Evolutionary conservation across 2,797 vertebrate genomes (phyloP).

Genomic region (Emydoidea blandingii): DNA sequence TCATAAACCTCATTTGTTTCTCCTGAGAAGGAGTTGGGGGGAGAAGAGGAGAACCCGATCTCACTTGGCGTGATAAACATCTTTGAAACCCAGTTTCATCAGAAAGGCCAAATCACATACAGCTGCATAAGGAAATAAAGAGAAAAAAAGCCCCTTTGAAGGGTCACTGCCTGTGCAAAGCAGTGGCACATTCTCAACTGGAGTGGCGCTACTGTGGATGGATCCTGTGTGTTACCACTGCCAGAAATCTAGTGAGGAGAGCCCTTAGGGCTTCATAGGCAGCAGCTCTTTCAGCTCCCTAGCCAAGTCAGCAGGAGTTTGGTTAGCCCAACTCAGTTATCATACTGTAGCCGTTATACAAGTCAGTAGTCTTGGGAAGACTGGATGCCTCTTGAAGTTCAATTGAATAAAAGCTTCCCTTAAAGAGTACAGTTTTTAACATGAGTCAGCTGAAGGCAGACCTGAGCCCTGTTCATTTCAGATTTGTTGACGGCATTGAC

Average conservation of each 20-base stretch:
- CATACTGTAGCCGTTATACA: neutral
- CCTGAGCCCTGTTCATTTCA: neutral
- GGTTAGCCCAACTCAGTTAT: neutral
- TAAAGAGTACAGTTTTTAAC: neutral
- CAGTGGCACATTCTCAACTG: neutral
- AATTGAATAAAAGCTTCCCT: neutral
- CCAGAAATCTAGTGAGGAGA: neutral
- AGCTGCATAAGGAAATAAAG: neutral
- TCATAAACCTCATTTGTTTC: slow-evolving; percentile 28
- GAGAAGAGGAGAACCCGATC: neutral
- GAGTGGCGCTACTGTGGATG: neutral
- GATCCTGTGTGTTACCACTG: neutral
- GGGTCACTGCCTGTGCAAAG: neutral
- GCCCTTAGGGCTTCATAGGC: neutral
- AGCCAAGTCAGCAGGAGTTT: neutral
- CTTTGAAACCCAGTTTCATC: slow-evolving; percentile 29
- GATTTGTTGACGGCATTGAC: neutral
- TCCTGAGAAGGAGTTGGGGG: slow-evolving; percentile 31
- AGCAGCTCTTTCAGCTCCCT: neutral
- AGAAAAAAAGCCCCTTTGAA: neutral
- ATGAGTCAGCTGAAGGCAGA: neutral
- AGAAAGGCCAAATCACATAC: neutral
- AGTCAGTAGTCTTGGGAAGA: neutral
- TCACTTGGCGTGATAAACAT: slow-evolving; percentile 36
- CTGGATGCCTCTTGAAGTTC: neutral